Conservation (phyloP, 2,797 vertebrate genomes). For the Lacerta agilis region DNA sequence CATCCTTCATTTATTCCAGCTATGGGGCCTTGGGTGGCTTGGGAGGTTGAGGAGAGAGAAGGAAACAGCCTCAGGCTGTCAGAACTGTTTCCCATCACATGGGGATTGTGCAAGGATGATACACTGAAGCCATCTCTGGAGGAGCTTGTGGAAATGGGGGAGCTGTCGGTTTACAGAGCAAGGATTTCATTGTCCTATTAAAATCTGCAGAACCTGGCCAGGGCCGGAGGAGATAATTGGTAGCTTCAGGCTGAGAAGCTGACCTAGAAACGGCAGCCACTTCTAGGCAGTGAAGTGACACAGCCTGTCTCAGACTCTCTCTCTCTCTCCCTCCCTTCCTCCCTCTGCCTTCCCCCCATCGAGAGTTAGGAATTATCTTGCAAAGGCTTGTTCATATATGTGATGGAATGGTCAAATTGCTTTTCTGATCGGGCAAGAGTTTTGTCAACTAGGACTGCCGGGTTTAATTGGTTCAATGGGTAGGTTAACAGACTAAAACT, state of each 20-base stretch:
- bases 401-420: neutral
- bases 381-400: neutral
- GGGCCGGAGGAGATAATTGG: neutral
- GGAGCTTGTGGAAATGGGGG: neutral
- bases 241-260: neutral
- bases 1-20: neutral
- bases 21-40: neutral
- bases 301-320: neutral
- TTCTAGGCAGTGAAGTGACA: neutral
- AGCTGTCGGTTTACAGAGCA: neutral
- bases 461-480: neutral
- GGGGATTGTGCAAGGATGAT: neutral
- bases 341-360: no score
- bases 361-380: neutral
- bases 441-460: neutral
- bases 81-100: neutral
- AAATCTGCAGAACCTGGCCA: neutral
- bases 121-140: neutral
- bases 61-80: neutral
- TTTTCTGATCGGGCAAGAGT: neutral
- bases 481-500: neutral
- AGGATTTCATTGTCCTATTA: neutral
- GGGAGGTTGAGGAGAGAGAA: neutral
- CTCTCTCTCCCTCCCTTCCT: no score
- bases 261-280: slow-evolving; percentile 12